A percentile compares a stretch with the other conserved stretches of the same genome.
These are phyloP conservation scores for Bombus confusus DNA, from an alignment of 1,140 invertebrate genomes.

Conservation along the genomic window DNA sequence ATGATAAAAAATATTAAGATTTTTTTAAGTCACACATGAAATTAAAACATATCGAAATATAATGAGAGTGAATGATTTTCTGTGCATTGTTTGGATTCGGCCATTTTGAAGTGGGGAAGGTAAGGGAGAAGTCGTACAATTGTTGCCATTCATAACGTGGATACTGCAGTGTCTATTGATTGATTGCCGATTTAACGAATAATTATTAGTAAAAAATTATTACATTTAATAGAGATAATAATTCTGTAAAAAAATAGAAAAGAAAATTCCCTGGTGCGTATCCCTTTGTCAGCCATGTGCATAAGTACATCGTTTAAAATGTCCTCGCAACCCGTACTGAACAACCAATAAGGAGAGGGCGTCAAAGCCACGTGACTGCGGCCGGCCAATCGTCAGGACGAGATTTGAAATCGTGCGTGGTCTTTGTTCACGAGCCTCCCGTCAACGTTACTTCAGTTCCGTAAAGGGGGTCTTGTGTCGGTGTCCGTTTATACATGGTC, in stretches of 20 bases:
- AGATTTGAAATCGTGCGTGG: slow-evolving; percentile 83
- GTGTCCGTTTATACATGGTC: slow-evolving; percentile 78
- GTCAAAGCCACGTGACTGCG: slow-evolving; percentile 73
- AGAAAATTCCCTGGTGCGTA: slow-evolving; percentile 27
- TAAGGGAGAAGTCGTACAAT: slow-evolving; percentile 49
- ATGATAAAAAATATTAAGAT: slow-evolving; percentile 40
- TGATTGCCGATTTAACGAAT: not conserved
- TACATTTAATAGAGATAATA: not conserved
- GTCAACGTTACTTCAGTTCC: slow-evolving; percentile 81
- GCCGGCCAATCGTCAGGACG: slow-evolving; percentile 69
- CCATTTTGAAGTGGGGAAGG: slow-evolving; percentile 74
- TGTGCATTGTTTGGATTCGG: slow-evolving; percentile 67
- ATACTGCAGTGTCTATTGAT: not conserved
- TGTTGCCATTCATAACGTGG: slow-evolving; percentile 7
- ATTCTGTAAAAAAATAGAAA: not conserved
- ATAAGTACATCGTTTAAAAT: slow-evolving; percentile 68
- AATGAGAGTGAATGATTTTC: slow-evolving; percentile 11
- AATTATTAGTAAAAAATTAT: not conserved
- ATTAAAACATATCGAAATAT: slow-evolving; percentile 53
- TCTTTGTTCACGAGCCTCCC: slow-evolving; percentile 80
- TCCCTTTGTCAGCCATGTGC: slow-evolving; percentile 65
- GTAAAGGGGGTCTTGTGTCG: slow-evolving; percentile 81
- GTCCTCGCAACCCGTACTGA: slow-evolving; percentile 56
- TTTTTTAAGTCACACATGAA: not conserved
- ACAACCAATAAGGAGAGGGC: slow-evolving; percentile 54